Evolutionary conservation across 2,797 vertebrate species (phyloP), one percentile per base, ranked within the genome.

Genomic region (Rachycentron canadum): DNA sequence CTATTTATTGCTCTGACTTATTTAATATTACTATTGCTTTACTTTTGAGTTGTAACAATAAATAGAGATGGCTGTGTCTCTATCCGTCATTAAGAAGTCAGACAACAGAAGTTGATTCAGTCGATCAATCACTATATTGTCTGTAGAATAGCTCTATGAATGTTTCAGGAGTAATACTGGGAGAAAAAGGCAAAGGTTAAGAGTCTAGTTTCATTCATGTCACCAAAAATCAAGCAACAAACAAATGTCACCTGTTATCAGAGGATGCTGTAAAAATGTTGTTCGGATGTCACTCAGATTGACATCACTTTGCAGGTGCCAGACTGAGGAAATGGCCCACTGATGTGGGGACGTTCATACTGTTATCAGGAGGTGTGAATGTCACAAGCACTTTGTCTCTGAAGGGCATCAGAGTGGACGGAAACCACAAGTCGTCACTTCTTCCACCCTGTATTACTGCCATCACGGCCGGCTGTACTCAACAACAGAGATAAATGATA

Each of bases 201-300:
- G 59, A 59, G 21, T 50, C 2, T 1, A 2, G 43, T 69, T 64
- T 77, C 71, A 25, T 61, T 68, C 19, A 21, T 1, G 32, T 68
- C 64, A n/a, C 13, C 19, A 66, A 60, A 58, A 38, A 50, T 79
- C 71, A 68, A 36, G 6, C 60, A 49, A 16, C 0, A 13, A 52
- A 64, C 50, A 90, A 93, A 92, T 87, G 88, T 78, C 89, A 88
- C 8, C 55, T 65, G 75, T 73, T 88, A 85, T 88, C 84, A 67
- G 49, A 61, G 5, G 47, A 55, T 9, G 62, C 43, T 34, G 72
- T 30, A n/a, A 40, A 91, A 90, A 87, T 78, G 75, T 40, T 67
- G 11, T 19, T 40, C 34, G 7, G 65, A 65, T 79, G 78, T 87
- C 83, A 67, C 8, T 7, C n/a, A 40, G 67, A 85, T 81, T 85